These are phyloP conservation scores for Caerostris extrusa DNA, from an alignment of 1,140 invertebrate species.

Conservation along the genomic window DNA sequence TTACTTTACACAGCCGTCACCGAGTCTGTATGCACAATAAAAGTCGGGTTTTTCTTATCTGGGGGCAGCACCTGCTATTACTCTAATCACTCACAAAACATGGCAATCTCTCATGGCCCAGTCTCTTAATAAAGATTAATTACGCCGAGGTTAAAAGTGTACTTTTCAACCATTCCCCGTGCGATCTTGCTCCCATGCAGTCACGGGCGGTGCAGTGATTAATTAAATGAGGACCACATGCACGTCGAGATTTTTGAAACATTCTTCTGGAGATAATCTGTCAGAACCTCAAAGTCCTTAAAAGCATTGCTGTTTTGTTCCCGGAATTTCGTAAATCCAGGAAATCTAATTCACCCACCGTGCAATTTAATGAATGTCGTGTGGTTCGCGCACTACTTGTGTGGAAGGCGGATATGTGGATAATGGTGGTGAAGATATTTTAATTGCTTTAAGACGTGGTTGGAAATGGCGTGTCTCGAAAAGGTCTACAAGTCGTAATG, in stretches of 20 bases:
- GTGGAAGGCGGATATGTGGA: not conserved
- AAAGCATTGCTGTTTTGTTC: not conserved
- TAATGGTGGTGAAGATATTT: not conserved
- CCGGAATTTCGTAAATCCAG: not conserved
- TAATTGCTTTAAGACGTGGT: not conserved
- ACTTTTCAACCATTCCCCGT: not conserved
- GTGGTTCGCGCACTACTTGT: not conserved
- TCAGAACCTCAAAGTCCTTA: not conserved
- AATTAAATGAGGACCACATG: conserved; percentile 41
- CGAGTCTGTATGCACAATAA: not conserved
- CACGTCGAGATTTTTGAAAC: conserved; percentile 31
- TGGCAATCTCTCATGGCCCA: conserved; percentile 29
- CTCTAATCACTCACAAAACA: conserved; percentile 62
- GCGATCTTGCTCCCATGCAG: not conserved
- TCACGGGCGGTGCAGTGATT: conserved; percentile 31
- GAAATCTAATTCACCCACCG: not conserved
- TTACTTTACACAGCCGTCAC: conserved; percentile 8
- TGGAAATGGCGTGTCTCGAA: not conserved
- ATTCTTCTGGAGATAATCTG: conserved; percentile 46
- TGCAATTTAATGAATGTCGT: not conserved
- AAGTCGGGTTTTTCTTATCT: conserved; percentile 40
- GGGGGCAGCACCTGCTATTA: conserved; percentile 37
- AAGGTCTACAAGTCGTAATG: not conserved
- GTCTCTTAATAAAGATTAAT: conserved; percentile 73
- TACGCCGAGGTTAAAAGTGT: conserved; percentile 66